These are phyloP conservation scores for Falco peregrinus DNA, from an alignment of 2,797 vertebrate genomes.

Conservation along the genomic window DNA sequence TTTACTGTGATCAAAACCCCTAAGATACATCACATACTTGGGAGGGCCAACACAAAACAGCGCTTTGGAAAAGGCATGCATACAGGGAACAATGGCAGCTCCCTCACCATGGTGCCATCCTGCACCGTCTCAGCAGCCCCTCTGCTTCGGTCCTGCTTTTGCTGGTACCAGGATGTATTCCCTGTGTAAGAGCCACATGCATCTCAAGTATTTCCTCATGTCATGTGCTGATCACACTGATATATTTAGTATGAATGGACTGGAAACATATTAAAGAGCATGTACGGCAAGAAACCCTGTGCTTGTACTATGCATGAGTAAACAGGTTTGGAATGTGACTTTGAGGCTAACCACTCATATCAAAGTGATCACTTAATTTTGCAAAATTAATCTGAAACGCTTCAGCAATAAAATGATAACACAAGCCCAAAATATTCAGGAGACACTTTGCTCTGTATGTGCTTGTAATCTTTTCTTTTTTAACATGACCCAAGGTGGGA, in stretches of 20 bases:
- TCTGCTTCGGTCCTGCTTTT: neutral
- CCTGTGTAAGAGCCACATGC: neutral
- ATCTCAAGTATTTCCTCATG: neutral
- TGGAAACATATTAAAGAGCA: neutral
- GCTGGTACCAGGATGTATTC: neutral
- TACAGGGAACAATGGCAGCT: neutral
- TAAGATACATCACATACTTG: neutral
- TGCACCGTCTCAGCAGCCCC: rapidly evolving
- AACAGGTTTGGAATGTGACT: slow-evolving; percentile 4
- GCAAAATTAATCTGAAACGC: neutral
- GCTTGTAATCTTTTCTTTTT: neutral
- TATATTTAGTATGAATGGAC: neutral
- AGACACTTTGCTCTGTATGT: neutral
- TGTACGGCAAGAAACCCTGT: neutral
- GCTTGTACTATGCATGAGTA: neutral
- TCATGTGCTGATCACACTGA: neutral
- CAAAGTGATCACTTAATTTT: slow-evolving; percentile 1
- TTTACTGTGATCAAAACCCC: neutral
- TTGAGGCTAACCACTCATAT: neutral
- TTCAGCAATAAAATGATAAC: neutral
- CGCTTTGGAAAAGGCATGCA: neutral
- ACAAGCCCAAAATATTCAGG: neutral
- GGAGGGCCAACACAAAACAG: neutral
- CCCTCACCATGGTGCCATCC: neutral
- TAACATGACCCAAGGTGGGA: neutral